Conservation (phyloP, 2,888 invertebrate genomes). For the Alentia gelatinosa region DNA sequence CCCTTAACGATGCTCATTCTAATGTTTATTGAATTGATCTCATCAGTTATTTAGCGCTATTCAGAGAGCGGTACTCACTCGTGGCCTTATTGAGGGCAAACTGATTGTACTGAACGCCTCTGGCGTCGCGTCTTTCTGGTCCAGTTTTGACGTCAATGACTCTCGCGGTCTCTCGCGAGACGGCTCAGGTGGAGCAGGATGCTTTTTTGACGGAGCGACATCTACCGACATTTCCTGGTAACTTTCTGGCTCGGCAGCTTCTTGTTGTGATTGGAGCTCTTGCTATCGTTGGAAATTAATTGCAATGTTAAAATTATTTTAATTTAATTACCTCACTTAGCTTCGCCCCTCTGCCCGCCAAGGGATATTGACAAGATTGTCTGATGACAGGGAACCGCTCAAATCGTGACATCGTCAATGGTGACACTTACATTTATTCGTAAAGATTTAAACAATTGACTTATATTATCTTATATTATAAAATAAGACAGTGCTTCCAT, state of each 20-base stretch:
- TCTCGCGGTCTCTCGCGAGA: constrained; percentile 3
- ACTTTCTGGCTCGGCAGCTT: background rate
- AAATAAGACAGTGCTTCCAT: too few relatives aligned
- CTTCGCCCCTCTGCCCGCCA: too few relatives aligned
- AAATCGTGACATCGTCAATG: too few relatives aligned
- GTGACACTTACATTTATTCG: too few relatives aligned
- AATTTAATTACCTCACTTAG: too few relatives aligned
- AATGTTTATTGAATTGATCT: too few relatives aligned
- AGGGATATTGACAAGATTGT: too few relatives aligned
- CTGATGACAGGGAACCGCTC: too few relatives aligned
- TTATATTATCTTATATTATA: too few relatives aligned
- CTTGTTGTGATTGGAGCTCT: background rate
- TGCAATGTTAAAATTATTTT: background rate
- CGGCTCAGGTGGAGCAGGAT: background rate
- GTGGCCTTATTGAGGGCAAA: background rate
- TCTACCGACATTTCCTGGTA: constrained; percentile 6
- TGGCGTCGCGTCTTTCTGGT: constrained; percentile 13
- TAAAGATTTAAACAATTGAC: too few relatives aligned
- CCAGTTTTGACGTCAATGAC: constrained; percentile 8
- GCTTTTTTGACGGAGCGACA: background rate
- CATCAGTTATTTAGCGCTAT: background rate
- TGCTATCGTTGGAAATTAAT: background rate
- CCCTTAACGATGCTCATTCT: too few relatives aligned
- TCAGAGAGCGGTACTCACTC: constrained; percentile 13
- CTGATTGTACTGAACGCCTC: constrained; percentile 14